Percentiles rank a stretch among this genome's conserved stretches.
phyloP scores from a whole-genome alignment of 2,888 invertebrate species.

The Athetis lepigone region DNA sequence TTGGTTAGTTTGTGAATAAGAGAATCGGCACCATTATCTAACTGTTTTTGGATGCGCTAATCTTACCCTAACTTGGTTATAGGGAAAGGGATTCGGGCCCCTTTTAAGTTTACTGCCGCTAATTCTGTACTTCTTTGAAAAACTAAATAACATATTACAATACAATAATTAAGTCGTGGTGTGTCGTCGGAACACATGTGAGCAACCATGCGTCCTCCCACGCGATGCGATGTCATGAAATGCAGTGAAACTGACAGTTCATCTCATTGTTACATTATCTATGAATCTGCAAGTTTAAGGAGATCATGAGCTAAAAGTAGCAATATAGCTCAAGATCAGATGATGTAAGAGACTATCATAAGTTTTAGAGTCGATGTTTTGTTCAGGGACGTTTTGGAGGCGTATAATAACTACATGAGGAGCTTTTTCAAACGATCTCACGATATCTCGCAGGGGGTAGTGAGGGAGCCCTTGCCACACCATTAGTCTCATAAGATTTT shows the following conservation, averaged over 20 bases:
- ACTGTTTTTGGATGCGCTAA: no score
- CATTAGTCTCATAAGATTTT: no score
- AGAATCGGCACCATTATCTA: no score
- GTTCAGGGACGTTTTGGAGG: no score
- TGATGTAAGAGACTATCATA: background rate
- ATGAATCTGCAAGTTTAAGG: conserved; percentile 9
- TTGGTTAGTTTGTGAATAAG: no score
- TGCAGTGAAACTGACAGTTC: conserved; percentile 11
- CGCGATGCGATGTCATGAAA: conserved; percentile 32
- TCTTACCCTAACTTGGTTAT: no score
- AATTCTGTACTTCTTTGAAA: conserved; percentile 5
- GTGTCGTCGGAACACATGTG: conserved; percentile 53
- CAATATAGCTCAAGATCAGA: background rate
- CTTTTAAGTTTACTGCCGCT: background rate
- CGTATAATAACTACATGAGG: no score
- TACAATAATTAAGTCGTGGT: conserved; percentile 34
- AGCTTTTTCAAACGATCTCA: no score
- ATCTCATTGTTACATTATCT: conserved; percentile 10
- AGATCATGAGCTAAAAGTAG: conserved; percentile 3
- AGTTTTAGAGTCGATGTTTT: no score
- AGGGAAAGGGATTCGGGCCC: background rate
- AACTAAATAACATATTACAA: conserved; percentile 31
- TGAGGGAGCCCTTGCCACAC: no score
- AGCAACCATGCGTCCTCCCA: conserved; percentile 54
- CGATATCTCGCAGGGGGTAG: no score